phyloP scores from a whole-genome alignment of 2,113 vertebrate species.

The Tetrao urogallus region DNA sequence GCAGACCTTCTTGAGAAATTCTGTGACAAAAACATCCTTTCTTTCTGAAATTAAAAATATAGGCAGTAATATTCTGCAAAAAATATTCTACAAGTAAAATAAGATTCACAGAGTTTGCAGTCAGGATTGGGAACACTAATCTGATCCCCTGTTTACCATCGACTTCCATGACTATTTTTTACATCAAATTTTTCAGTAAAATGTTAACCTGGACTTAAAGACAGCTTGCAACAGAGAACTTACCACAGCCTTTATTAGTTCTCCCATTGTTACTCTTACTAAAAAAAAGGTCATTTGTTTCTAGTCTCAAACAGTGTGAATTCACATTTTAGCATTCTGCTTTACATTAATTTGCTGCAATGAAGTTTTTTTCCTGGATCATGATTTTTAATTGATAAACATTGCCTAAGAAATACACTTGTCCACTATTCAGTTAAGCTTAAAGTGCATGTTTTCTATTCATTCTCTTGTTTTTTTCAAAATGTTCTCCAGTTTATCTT shows the following conservation, averaged over 20 bases:
- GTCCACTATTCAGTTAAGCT: background rate
- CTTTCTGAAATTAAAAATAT: background rate
- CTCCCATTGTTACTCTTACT: fast-evolving
- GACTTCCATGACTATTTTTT: background rate
- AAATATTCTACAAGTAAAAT: background rate
- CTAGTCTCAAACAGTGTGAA: background rate
- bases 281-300: background rate
- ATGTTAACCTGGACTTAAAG: background rate
- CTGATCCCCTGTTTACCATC: background rate
- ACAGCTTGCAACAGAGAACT: background rate
- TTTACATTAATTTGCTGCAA: background rate
- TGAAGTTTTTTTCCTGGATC: background rate
- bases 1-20: background rate
- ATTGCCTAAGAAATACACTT: background rate
- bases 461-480: background rate
- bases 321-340: background rate
- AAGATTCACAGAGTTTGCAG: background rate
- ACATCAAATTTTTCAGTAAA: background rate
- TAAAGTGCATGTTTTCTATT: background rate
- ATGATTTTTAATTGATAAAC: background rate
- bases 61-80: background rate
- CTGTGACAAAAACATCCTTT: background rate
- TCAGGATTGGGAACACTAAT: background rate
- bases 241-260: background rate
- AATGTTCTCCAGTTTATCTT: background rate